Base-by-base conservation (phyloP, 1,140 invertebrate species). In the Ladona fulva region DNA sequence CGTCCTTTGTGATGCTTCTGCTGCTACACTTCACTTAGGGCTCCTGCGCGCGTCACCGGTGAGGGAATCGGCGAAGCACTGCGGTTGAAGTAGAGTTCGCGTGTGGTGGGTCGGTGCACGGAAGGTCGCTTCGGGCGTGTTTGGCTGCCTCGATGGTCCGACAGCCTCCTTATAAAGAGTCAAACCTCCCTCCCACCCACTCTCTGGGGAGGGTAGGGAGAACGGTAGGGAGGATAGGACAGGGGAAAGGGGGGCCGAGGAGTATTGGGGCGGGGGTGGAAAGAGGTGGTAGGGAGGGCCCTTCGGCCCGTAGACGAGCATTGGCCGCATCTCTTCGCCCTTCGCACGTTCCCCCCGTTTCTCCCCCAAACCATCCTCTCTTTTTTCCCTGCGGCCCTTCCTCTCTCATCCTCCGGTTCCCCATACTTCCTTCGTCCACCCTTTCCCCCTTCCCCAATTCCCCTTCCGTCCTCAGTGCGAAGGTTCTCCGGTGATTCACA, bases 91-190 rank as follows among this genome's bases (percentile, higher is more conserved):
- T 11, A 52, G 44, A 22, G 52, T 66, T 66, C 52, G 52, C 52
- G 52, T 66, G 44, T 19, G 44, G 44, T 52, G 44, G 44, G 44
- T 52, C 44, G 52, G 52, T 12, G 52, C 52, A 22, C 52, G 52
- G 52, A 66, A 16, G 52, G 14, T 66, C 52, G 52, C 52, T 66
- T 66, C 52, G 52, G 52, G 52, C 3, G 52, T 66, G 52, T 66
- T 66, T 66, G 52, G 52, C 52, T 66, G 52, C 52, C 52, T 66
- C 52, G 52, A 66, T 66, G 52, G 52, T 66, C 52, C 52, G 52
- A 66, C 52, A 22, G 52, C 52, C 52, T 66, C 52, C 52, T 66
- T 66, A 66, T 66, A 66, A 66, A 66, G 52, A 66, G 52, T 66
- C 52, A 16, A 22, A 16, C 52, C 52, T 66, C 52, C 52, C 52